Evolutionary conservation across 2,797 vertebrate species (phyloP), one percentile per base, ranked within the genome.

Genomic region (Lerista edwardsae): DNA sequence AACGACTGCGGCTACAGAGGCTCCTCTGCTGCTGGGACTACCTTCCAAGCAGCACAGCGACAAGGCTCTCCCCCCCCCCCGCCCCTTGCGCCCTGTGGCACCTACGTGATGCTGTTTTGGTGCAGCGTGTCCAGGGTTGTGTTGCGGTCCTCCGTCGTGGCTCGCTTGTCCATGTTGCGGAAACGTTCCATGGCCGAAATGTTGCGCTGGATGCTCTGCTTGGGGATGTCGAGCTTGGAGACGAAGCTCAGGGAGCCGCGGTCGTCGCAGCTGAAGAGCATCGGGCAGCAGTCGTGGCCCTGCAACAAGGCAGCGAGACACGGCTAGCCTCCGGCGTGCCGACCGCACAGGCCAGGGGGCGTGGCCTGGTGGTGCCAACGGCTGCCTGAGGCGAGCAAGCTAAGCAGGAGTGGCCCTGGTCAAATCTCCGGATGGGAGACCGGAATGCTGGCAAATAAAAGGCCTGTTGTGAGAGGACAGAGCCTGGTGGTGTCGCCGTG

Each of bases 171-270:
- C 99, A 99, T 98, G 96, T 99, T 99, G 84, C 98, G 97, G 96
- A 99, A 99, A 93, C 98, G 98, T 75, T 99, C 98, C 98, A 99
- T 99, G 87, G 99, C 99, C 0, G 98, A 99, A 95, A 99, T 98
- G 88, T 99, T 99, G 94, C 98, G 98, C 91, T 99, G 98, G 93
- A 99, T 98, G 93, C 97, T 99, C 95, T 99, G 98, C 94, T 99
- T 99, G 44, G 98, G 99, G 91, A 99, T 97, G 96, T 99, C 99
- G 10, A 99, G 96, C 95, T 99, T 99, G 17, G 98, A 98, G 92
- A 98, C 95, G 71, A 99, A 99, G 65, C 96, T 98, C 97, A 99
- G 94, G 75, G 94, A 89, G 84, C 98, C 98, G 2, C 96, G 97
- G 31, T 99, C 99, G 21, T 99, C 98, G n/a, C 97, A 98, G 90